These are phyloP conservation scores for Drosophila nigrodunni DNA, from an alignment of 1,140 invertebrate genomes.

Conservation along the genomic window DNA sequence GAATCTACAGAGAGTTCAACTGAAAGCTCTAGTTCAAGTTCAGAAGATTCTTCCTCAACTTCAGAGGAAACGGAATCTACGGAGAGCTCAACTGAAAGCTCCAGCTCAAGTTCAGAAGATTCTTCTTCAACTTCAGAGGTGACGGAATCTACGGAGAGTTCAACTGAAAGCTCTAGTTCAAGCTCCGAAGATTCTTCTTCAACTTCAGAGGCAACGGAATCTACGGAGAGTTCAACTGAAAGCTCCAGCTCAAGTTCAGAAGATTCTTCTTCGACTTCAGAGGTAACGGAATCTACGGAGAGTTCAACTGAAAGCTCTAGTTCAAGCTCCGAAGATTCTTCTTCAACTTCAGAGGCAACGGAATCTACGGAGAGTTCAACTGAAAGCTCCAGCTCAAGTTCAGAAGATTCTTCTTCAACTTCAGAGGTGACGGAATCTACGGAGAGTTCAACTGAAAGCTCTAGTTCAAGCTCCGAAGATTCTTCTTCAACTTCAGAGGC, in stretches of 20 bases:
- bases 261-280: neutral
- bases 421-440: neutral
- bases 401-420: slow-evolving; percentile 12
- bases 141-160: neutral
- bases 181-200: neutral
- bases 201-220: neutral
- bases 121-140: slow-evolving; percentile 4
- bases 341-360: neutral
- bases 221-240: slow-evolving; percentile 3
- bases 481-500: neutral
- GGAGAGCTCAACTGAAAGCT: slow-evolving; percentile 5
- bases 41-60: neutral
- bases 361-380: neutral
- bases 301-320: slow-evolving; percentile 7
- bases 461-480: neutral
- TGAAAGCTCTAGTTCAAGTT: neutral
- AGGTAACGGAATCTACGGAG: neutral
- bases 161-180: neutral
- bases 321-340: neutral
- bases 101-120: neutral
- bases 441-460: neutral
- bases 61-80: neutral
- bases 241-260: slow-evolving; percentile 14
- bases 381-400: slow-evolving; percentile 10
- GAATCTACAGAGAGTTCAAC: slow-evolving; percentile 3